Evolutionary conservation across 2,797 vertebrate genomes (phyloP), one percentile per base, ranked within the genome.

Genomic region (Limnodromus scolopaceus): DNA sequence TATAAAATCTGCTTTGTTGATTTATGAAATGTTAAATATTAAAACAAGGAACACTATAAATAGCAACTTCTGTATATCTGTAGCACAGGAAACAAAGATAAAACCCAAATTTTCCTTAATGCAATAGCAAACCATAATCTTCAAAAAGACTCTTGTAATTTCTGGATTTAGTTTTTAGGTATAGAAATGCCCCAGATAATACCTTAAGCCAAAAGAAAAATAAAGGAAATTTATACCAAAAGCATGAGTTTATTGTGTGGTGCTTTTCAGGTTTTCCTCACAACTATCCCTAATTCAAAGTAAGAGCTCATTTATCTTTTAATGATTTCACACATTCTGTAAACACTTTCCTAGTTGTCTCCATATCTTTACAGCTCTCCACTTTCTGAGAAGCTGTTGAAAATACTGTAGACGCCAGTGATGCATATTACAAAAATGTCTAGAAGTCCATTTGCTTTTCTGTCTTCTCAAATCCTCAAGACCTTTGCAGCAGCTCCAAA

Each of bases 371-470:
- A 55, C 11, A 71, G 32, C 27, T 84, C 15, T 64, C 49, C 11
- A 19, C 8, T 54, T 79, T n/a, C 36, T 66, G 25, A 83, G n/a
- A 36, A 58, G 18, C 58, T 79, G 30, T n/a, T 4, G 13, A 75
- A 46, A 89, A 32, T 24, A 7, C 1, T 11, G 38, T 8, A 48
- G 20, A 65, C 32, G 64, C 8, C 20, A 24, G 17, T 20, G 25
- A 39, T 1, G 1, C 6, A 36, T 2, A 23, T 1, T 30, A 22
- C 20, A 82, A 28, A 3, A 17, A 19, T 13, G 69, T 64, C 30
- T 55, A 11, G 1, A 49, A 69, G 11, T 38, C 38, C 2, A 11
- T 19, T 41, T 38, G 11, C 15, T 78, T 68, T 80, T 68, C 15
- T 36, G 13, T n/a, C 34, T 78, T 79, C 23, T 45, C 12, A 78